Evolutionary conservation across 2,797 vertebrate genomes (phyloP).

Genomic region (Cyclura pinguis): DNA sequence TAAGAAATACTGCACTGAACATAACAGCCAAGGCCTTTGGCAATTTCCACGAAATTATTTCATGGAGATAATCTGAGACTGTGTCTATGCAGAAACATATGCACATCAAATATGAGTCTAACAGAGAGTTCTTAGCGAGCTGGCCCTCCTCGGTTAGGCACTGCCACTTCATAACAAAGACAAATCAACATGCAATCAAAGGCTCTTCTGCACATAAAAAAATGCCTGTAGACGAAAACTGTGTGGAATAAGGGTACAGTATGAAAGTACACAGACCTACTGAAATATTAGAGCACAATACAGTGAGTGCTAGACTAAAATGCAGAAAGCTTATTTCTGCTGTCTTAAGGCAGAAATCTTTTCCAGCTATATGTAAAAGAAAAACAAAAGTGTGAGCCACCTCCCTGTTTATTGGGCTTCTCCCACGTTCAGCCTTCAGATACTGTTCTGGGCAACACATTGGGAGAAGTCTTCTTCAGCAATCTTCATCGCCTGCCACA

Average conservation of each 20-base stretch:
- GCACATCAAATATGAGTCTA: background rate
- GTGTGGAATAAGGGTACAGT: too few species aligned
- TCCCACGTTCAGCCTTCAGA: background rate
- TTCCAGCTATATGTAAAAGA: background rate
- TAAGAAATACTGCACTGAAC: background rate
- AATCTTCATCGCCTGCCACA: background rate
- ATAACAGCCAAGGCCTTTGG: background rate
- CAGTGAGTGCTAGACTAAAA: background rate
- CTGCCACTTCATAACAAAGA: background rate
- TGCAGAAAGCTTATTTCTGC: background rate
- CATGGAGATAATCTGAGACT: background rate
- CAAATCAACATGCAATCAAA: background rate
- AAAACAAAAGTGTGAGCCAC: background rate
- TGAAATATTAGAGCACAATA: background rate
- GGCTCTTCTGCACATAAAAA: background rate
- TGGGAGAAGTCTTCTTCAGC: too few species aligned
- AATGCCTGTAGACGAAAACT: background rate
- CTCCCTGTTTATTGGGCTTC: background rate
- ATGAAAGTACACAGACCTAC: background rate
- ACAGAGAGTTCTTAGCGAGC: too few species aligned
- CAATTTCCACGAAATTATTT: background rate
- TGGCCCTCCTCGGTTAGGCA: background rate
- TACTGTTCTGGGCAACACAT: background rate
- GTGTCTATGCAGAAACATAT: background rate
- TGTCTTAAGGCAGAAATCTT: background rate